Percentiles rank a stretch among this genome's conserved stretches.
These are phyloP conservation scores for Spongilla lacustris DNA, from an alignment of 37 sponge, comb jelly and placozoan genomes.

Conservation along the genomic window DNA sequence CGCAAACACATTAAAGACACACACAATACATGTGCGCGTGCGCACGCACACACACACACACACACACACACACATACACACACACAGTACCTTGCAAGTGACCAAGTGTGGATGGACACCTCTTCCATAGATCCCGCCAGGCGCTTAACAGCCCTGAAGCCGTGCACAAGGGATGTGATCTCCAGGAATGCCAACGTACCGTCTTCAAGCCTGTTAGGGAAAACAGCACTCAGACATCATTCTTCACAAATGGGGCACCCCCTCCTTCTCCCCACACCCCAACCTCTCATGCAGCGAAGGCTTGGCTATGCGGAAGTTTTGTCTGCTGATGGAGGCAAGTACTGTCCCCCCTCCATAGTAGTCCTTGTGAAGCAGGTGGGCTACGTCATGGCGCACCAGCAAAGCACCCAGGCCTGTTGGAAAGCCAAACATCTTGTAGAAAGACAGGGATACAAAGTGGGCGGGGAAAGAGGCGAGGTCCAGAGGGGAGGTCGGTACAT, in stretches of 20 bases:
- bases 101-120: conserved; percentile 76
- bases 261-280: not conserved
- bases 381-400: conserved; percentile 68
- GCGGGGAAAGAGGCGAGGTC: conserved; percentile 71
- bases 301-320: conserved; percentile 44
- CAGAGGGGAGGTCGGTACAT: conserved; percentile 69
- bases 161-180: conserved; percentile 80
- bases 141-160: conserved; percentile 66
- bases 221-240: not conserved
- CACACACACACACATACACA: no score
- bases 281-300: conserved; percentile 74
- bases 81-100: conserved; percentile 69
- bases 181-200: conserved; percentile 91
- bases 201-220: conserved; percentile 74
- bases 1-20: no score
- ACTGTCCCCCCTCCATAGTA: conserved; percentile 95
- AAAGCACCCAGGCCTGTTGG: conserved; percentile 96
- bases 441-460: conserved; percentile 88
- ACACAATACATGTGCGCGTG: no score
- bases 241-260: not conserved
- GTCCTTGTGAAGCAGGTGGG: conserved; percentile 32
- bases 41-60: no score
- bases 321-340: conserved; percentile 56
- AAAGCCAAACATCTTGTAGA: conserved; percentile 96
- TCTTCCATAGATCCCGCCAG: conserved; percentile 57